Evolutionary conservation across 2,797 vertebrate genomes (phyloP).

Genomic region (Steatocranus sp.): DNA sequence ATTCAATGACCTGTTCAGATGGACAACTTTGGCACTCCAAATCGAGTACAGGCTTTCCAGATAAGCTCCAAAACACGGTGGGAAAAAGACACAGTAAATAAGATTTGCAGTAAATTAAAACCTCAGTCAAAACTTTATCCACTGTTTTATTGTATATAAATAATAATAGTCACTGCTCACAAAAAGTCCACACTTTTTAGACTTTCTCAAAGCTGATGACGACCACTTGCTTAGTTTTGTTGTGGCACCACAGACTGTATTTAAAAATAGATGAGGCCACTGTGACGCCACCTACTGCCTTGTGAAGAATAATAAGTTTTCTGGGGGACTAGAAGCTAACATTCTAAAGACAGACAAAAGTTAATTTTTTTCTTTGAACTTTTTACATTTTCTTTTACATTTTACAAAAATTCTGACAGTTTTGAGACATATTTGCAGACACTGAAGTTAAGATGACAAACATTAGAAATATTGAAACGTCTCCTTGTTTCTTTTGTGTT

Average conservation of each 20-base stretch:
- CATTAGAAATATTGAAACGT: neutral
- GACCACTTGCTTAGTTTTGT: neutral
- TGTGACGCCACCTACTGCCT: neutral
- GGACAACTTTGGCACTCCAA: neutral
- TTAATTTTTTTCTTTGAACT: neutral
- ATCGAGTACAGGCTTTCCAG: neutral
- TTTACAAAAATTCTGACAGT: neutral
- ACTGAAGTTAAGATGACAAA: neutral
- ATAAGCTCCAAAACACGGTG: neutral
- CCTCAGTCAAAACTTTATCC: neutral
- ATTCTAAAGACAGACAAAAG: neutral
- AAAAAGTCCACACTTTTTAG: neutral
- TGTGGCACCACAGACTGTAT: neutral
- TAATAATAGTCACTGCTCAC: neutral
- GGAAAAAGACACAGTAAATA: neutral
- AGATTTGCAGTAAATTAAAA: neutral
- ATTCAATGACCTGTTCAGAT: neutral
- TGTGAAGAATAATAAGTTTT: accelerated
- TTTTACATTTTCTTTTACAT: neutral
- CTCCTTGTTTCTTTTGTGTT: neutral
- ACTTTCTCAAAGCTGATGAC: neutral
- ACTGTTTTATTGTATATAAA: neutral
- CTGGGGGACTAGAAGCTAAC: neutral
- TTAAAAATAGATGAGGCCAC: neutral
- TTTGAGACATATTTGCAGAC: neutral